These are phyloP conservation scores for Macrotus californicus DNA, from an alignment of 2,113 vertebrate species.

Conservation along the genomic window DNA sequence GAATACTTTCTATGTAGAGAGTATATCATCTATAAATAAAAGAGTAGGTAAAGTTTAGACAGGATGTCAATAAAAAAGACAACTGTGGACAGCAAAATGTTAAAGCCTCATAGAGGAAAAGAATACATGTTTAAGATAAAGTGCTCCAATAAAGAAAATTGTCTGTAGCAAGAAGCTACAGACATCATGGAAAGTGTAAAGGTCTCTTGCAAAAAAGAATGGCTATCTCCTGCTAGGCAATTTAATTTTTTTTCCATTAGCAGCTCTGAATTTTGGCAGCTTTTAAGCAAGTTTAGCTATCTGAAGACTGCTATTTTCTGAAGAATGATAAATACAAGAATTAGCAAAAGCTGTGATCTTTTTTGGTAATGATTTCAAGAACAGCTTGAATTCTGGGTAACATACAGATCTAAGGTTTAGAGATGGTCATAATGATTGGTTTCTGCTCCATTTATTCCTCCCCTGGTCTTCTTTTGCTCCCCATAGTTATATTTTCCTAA, in stretches of 20 bases:
- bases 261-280: constrained; percentile 48
- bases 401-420: background rate
- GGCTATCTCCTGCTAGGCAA: background rate
- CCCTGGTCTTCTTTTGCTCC: background rate
- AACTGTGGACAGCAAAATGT: background rate
- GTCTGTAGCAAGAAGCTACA: background rate
- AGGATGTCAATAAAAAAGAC: background rate
- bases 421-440: background rate
- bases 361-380: background rate
- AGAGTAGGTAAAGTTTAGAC: background rate
- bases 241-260: constrained; percentile 47
- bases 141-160: constrained; percentile 4
- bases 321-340: constrained; percentile 49
- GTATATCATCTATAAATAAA: background rate
- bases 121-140: background rate
- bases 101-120: constrained; percentile 6
- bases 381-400: constrained; percentile 20
- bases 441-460: background rate
- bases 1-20: background rate
- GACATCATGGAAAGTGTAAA: background rate
- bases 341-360: background rate
- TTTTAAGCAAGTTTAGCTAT: constrained; percentile 15
- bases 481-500: background rate
- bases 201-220: constrained; percentile 6
- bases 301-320: background rate